Conservation (phyloP, 2,797 vertebrate genomes). For the Oryzias sinensis region DNA sequence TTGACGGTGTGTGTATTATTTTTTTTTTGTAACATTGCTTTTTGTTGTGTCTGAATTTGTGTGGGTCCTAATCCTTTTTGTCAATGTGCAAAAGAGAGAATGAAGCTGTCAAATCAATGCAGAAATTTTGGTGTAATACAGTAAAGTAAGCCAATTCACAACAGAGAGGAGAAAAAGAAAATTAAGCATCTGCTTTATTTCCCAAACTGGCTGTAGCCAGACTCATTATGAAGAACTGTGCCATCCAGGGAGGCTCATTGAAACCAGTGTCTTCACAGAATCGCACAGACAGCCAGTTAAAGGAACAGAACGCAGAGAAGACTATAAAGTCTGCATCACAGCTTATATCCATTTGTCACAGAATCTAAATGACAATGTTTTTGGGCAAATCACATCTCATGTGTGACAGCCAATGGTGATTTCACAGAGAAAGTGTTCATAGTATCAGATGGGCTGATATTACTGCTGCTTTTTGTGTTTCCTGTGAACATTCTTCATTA, state of each 20-base stretch:
- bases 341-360: conserved; percentile 32
- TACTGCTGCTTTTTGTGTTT: conserved; percentile 21
- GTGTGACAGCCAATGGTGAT: conserved; percentile 28
- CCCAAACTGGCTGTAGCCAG: conserved; percentile 64
- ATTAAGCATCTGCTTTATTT: conserved; percentile 75
- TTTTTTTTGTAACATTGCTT: conserved; percentile 8
- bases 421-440: conserved; percentile 20
- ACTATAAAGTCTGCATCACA: conserved; percentile 33
- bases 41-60: conserved; percentile 21
- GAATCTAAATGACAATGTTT: conserved; percentile 27
- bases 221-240: conserved; percentile 64
- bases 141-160: conserved; percentile 69
- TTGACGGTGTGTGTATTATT: conserved; percentile 2
- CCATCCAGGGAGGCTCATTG: conserved; percentile 44
- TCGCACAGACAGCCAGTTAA: conserved; percentile 38
- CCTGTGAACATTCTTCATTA: conserved; percentile 49
- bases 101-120: conserved; percentile 43
- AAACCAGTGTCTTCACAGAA: conserved; percentile 37
- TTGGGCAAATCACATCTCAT: conserved; percentile 31
- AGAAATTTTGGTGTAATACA: conserved; percentile 66
- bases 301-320: conserved; percentile 22
- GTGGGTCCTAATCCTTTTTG: conserved; percentile 45
- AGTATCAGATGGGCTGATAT: conserved; percentile 20
- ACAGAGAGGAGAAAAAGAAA: conserved; percentile 65
- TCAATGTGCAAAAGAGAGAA: conserved; percentile 56